Conservation (phyloP, 2,113 vertebrate genomes). For the Sander vitreus region DNA sequence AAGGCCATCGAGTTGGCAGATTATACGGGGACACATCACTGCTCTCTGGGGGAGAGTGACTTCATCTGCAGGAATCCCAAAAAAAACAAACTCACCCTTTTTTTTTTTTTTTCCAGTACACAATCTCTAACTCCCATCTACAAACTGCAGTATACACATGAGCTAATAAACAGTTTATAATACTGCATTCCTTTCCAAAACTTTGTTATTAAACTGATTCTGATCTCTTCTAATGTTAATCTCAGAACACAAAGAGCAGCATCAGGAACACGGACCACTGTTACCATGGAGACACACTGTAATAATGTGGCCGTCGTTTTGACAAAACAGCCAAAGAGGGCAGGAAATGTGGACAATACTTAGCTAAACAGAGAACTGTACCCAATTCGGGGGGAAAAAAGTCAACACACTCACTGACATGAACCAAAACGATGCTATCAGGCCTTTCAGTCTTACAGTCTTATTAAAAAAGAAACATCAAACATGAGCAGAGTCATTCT, state of each 20-base stretch:
- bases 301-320: slow-evolving; percentile 7
- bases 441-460: not conserved
- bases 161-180: not conserved
- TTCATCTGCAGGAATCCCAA: slow-evolving; percentile 18
- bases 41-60: slow-evolving; percentile 14
- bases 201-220: not conserved
- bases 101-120: too few relatives aligned
- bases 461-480: not conserved
- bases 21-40: slow-evolving; percentile 1
- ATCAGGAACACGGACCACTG: not conserved
- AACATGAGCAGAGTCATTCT: not conserved
- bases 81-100: not conserved
- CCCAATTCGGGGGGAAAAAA: not conserved
- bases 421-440: not conserved
- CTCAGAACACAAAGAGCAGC: not conserved
- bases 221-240: not conserved
- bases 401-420: not conserved
- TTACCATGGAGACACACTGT: slow-evolving; percentile 4
- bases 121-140: not conserved
- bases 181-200: not conserved
- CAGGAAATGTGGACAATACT: slow-evolving; percentile 37
- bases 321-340: slow-evolving; percentile 13
- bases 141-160: not conserved
- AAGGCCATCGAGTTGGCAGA: not conserved
- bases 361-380: slow-evolving; percentile 1